Conservation (phyloP, 30 jellyfish, hydroid and myxozoan genomes). For the Hydra vulgaris region DNA sequence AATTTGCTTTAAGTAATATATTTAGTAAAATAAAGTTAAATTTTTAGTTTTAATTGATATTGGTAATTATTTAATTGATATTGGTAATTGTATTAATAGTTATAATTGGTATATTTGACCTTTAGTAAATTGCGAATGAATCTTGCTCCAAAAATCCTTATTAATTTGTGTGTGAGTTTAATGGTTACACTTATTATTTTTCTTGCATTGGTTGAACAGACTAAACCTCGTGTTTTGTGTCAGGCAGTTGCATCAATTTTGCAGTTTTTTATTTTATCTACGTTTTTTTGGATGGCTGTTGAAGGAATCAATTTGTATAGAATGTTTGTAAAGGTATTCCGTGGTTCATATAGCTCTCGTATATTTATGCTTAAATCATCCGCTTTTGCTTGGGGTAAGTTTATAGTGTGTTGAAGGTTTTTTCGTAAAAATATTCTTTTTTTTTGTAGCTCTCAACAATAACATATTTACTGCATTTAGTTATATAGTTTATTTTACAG, state of each 20-base stretch:
- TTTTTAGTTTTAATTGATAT: no score
- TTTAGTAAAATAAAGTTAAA: no score
- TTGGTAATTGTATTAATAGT: no score
- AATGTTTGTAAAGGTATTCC: conserved; percentile 44
- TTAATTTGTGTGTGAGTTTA: conserved; percentile 53
- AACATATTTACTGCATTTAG: no score
- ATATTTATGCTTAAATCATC: background rate
- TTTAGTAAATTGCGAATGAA: conserved; percentile 49
- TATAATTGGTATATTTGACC: no score
- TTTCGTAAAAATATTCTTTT: no score
- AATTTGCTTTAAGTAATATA: no score
- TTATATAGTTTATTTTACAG: no score
- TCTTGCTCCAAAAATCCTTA: conserved; percentile 67
- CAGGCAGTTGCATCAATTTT: conserved; percentile 48
- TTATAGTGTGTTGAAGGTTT: no score
- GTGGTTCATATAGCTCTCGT: background rate
- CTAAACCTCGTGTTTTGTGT: conserved; percentile 43
- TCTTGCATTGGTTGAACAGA: conserved; percentile 54
- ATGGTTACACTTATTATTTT: conserved; percentile 32
- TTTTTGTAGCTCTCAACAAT: no score
- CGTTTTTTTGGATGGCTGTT: conserved; percentile 78
- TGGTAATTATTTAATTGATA: no score
- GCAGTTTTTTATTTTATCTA: conserved; percentile 56
- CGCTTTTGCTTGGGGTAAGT: conserved; percentile 66
- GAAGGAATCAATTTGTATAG: conserved; percentile 78